Evolutionary conservation across 2,888 invertebrate genomes (phyloP).

Genomic region (Drepana falcataria): DNA sequence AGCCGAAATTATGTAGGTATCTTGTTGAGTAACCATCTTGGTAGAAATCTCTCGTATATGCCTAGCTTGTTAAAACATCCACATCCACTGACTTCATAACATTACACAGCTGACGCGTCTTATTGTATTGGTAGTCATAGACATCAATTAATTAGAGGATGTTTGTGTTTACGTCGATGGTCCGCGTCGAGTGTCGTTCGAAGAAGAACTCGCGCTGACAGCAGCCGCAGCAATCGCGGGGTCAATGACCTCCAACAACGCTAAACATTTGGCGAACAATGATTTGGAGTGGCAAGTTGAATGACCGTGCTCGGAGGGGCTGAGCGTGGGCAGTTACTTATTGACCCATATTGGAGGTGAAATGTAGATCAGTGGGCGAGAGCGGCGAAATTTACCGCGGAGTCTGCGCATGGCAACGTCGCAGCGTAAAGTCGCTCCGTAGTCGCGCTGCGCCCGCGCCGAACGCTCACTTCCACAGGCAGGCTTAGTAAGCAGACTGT

Average conservation of each 20-base stretch:
- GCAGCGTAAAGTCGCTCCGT: constrained; percentile 6
- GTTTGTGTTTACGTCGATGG: constrained; percentile 54
- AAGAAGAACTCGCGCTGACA: constrained; percentile 59
- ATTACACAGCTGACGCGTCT: constrained; percentile 20
- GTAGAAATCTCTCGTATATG: too few species aligned
- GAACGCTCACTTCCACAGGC: background rate
- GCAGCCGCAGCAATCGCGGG: constrained; percentile 56
- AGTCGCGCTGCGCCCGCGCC: background rate
- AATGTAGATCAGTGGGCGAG: constrained; percentile 80
- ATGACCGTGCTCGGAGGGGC: constrained; percentile 73
- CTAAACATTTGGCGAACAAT: constrained; percentile 78
- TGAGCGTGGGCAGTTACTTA: constrained; percentile 74
- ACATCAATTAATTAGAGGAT: constrained; percentile 39
- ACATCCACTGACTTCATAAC: background rate
- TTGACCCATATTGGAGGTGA: constrained; percentile 78
- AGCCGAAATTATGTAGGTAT: too few species aligned
- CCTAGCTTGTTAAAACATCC: too few species aligned
- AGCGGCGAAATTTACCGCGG: constrained; percentile 73
- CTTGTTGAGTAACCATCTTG: too few species aligned
- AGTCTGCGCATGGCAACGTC: constrained; percentile 39
- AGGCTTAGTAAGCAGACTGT: background rate
- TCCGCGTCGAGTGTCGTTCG: constrained; percentile 68
- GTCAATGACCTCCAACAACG: constrained; percentile 63
- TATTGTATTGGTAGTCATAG: constrained; percentile 13
- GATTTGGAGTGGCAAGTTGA: constrained; percentile 78